Evolutionary conservation across 2,113 vertebrate genomes (phyloP).

Genomic region (Acanthochromis polyacanthus): DNA sequence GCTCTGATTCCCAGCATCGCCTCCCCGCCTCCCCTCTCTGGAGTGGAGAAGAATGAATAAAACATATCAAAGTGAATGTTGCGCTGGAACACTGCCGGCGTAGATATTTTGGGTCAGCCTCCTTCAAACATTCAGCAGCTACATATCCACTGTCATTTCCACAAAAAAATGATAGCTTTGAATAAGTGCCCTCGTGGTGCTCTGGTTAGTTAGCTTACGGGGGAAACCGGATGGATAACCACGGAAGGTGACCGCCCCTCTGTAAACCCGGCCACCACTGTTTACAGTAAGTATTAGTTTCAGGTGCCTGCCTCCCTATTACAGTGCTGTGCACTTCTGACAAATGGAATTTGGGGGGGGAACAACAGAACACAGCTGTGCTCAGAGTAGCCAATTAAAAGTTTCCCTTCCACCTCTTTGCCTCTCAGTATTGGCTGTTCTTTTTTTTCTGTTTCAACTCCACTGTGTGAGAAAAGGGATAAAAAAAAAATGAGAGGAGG

Average conservation of each 20-base stretch:
- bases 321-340: slow-evolving; percentile 61
- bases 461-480: slow-evolving; percentile 47
- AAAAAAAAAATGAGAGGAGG: slow-evolving; percentile 47
- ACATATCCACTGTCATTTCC: slow-evolving; percentile 38
- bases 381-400: slow-evolving; percentile 77
- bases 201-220: slow-evolving; percentile 1
- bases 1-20: slow-evolving; percentile 53
- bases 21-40: slow-evolving; percentile 37
- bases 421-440: slow-evolving; percentile 47
- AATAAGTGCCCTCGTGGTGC: slow-evolving; percentile 11
- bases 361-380: slow-evolving; percentile 67
- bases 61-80: slow-evolving; percentile 58
- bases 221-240: slow-evolving; percentile 16
- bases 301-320: slow-evolving; percentile 65
- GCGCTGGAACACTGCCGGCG: slow-evolving; percentile 23
- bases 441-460: slow-evolving; percentile 36
- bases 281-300: slow-evolving; percentile 71
- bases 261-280: slow-evolving; percentile 43
- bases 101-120: slow-evolving; percentile 46
- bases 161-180: slow-evolving; percentile 4
- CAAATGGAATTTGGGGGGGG: slow-evolving; percentile 64
- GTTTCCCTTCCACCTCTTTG: slow-evolving; percentile 66
- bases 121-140: slow-evolving; percentile 22
- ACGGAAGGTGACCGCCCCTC: slow-evolving; percentile 40
- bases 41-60: slow-evolving; percentile 65